Evolutionary conservation across 2,888 invertebrate genomes (phyloP).

Genomic region (Erannis defoliaria): DNA sequence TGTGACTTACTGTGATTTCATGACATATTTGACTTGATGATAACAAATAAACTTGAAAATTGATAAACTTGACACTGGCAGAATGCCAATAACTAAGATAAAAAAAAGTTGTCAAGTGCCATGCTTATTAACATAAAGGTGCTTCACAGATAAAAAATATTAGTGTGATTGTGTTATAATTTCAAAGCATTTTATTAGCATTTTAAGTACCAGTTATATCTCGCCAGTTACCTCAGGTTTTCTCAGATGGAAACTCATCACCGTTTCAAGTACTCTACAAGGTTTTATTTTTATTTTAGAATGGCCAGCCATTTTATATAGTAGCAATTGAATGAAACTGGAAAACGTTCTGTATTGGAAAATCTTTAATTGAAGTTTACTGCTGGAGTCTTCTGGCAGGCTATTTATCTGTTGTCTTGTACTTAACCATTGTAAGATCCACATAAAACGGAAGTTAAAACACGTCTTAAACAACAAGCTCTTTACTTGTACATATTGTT

Average conservation of each 20-base stretch:
- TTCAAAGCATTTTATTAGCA: too few species aligned
- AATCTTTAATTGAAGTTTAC: constrained; percentile 49
- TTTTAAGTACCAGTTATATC: not conserved
- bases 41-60: too few species aligned
- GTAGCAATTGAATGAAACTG: constrained; percentile 32
- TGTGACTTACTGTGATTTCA: too few species aligned
- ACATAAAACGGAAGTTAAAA: not conserved
- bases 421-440: constrained; percentile 37
- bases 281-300: constrained; percentile 4
- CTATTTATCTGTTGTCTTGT: constrained; percentile 49
- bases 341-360: constrained; percentile 37
- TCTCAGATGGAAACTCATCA: not conserved
- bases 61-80: too few species aligned
- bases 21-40: too few species aligned
- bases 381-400: constrained; percentile 37
- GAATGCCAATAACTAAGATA: too few species aligned
- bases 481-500: too few species aligned
- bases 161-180: too few species aligned
- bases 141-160: too few species aligned
- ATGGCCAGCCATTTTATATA: constrained; percentile 19
- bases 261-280: not conserved
- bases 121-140: too few species aligned
- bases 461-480: too few species aligned
- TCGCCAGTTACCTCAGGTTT: not conserved
- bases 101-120: too few species aligned